Base-by-base conservation (phyloP, 1,140 invertebrate genomes). In the Cotesia glomerata region DNA sequence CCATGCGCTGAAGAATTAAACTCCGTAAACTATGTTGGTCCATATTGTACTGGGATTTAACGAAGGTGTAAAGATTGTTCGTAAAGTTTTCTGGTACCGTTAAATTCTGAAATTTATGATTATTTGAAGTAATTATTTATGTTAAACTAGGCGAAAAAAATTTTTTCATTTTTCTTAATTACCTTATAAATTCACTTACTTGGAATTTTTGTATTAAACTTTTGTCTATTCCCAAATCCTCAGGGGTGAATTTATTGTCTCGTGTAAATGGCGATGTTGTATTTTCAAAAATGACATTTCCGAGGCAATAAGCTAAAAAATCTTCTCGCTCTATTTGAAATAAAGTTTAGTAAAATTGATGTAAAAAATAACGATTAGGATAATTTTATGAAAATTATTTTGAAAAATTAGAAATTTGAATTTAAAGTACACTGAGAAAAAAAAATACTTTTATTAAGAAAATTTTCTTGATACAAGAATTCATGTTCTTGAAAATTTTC, bases 1-100 rank as follows among this genome's bases (percentile, higher is more conserved):
- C 59, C 26, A 26, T 69, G 14, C 74, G 69, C 8, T 61, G 35
- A 2, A 78, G 67, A 16, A 78, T 80, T 4, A 78, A 63, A 4
- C 65, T 8, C 7, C 74, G 74, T 51, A 80, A 73, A 16, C 71
- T 54, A 2, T 8, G 7, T 8, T 69, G 49, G 32, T 68, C 59
- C 5, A 80, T 67, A 69, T 73, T 61, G 52, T 70, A 80, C 32
- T 69, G 58, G 8, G 63, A 36, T 59, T 71, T 71, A 7, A 76
- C 75, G 62, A 74, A 77, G 18, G 34, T 39, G 70, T 77, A 79
- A 32, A 79, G 66, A 73, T 79, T 76, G 18, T 69, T 73, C 4
- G 75, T 75, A 49, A 80, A 80, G 63, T 80, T 77, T 26, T 75
- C 63, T 51, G 77, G 77, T 4, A 65, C 69, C 5, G 75, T 34